A percentile compares a stretch with the other conserved stretches of the same genome.
These are phyloP conservation scores for Philopedon plagiatum DNA, from an alignment of 2,888 invertebrate genomes.

Conservation along the genomic window DNA sequence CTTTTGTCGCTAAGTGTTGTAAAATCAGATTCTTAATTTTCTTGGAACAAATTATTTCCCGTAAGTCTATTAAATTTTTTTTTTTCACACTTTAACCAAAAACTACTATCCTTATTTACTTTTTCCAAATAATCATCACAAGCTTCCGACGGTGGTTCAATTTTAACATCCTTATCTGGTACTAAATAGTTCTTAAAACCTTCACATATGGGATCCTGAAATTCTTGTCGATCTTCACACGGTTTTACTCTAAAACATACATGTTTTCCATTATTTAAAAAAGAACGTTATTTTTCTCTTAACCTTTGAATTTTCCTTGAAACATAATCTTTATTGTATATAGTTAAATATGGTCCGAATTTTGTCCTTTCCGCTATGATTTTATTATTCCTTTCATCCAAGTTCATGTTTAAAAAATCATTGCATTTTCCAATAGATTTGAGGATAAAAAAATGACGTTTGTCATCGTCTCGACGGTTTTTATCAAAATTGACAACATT, in stretches of 20 bases:
- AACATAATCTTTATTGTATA: conserved; percentile 53
- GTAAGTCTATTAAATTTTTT: no score
- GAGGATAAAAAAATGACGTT: neutral
- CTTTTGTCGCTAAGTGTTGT: no score
- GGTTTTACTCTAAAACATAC: conserved; percentile 12
- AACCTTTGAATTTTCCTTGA: conserved; percentile 38
- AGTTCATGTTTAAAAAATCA: conserved; percentile 13
- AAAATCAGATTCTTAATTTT: no score
- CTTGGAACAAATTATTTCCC: no score
- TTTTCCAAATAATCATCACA: conserved; percentile 55
- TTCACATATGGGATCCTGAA: conserved; percentile 56
- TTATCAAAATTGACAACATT: neutral
- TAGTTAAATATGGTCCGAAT: conserved; percentile 50
- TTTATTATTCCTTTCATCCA: conserved; percentile 18
- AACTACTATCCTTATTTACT: no score
- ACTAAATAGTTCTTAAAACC: conserved; percentile 55
- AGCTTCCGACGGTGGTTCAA: conserved; percentile 51
- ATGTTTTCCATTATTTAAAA: neutral
- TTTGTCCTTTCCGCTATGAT: conserved; percentile 14
- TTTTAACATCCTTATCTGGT: conserved; percentile 49
- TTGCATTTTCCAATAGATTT: neutral
- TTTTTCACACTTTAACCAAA: no score
- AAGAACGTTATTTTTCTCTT: neutral
- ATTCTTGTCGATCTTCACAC: conserved; percentile 50
- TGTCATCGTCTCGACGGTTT: neutral